These are phyloP conservation scores for Corythoichthys intestinalis DNA, from an alignment of 2,113 vertebrate species.

Conservation along the genomic window DNA sequence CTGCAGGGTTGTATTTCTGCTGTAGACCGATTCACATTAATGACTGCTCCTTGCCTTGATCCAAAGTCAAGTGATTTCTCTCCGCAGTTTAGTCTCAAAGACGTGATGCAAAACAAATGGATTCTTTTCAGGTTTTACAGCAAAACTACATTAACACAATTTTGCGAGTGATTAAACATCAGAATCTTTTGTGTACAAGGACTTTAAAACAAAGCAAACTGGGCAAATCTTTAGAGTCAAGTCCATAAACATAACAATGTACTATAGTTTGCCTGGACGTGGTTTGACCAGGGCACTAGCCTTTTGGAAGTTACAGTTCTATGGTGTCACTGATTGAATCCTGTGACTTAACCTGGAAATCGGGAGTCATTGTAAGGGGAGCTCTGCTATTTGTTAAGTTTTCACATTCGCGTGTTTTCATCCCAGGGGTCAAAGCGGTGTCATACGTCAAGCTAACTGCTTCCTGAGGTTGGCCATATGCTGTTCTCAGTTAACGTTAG, in stretches of 20 bases:
- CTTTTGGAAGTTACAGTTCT: background rate
- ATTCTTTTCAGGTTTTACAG: background rate
- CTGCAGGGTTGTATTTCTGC: slow-evolving; percentile 11
- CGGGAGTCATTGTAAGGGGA: background rate
- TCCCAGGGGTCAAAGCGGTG: slow-evolving; percentile 38
- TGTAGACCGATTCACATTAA: slow-evolving; percentile 5
- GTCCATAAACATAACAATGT: background rate
- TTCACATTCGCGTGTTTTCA: slow-evolving; percentile 7
- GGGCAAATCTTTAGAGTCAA: background rate
- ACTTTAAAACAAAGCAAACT: background rate
- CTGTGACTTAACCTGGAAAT: slow-evolving; percentile 1
- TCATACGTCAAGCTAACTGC: slow-evolving; percentile 52
- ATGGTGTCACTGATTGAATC: background rate
- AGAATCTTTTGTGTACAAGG: background rate
- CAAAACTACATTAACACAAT: background rate
- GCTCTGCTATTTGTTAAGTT: slow-evolving; percentile 10
- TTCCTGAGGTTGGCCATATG: slow-evolving; percentile 55
- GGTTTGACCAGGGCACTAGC: background rate
- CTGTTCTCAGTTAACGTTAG: slow-evolving; percentile 8
- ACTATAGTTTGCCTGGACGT: too few species aligned
- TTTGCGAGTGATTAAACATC: background rate
- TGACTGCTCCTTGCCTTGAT: background rate
- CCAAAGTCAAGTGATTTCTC: slow-evolving; percentile 1
- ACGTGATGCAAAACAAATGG: background rate
- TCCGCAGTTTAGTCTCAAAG: background rate